These are phyloP conservation scores for Urocolius indicus DNA, from an alignment of 2,113 vertebrate genomes.

Conservation along the genomic window DNA sequence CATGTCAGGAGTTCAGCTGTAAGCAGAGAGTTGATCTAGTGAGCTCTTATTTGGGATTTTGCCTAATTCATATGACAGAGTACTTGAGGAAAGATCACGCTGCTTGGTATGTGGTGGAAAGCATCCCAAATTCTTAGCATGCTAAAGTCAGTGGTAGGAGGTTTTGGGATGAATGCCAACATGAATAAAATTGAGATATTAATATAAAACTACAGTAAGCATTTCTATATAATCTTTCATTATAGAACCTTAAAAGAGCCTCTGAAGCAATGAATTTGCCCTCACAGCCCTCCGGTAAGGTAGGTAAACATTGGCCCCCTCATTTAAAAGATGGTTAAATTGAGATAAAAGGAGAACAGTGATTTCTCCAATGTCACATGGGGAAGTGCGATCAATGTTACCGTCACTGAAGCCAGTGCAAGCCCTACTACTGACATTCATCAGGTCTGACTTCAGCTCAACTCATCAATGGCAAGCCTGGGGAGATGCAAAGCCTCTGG, in stretches of 20 bases:
- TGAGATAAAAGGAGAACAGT: not conserved
- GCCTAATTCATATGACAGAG: not conserved
- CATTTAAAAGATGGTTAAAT: not conserved
- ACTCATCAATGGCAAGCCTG: not conserved
- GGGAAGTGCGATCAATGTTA: not conserved
- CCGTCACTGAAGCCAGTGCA: fast-evolving
- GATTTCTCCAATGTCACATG: not conserved
- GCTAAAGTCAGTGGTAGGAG: not conserved
- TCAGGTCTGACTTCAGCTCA: not conserved
- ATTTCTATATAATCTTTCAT: not conserved
- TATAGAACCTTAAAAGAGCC: not conserved
- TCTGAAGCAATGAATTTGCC: not conserved
- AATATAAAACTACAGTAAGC: not conserved
- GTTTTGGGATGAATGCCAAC: not conserved
- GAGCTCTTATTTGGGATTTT: not conserved
- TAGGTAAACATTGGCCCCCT: not conserved
- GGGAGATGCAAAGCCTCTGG: not conserved
- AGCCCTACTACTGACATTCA: not conserved
- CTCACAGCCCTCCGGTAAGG: not conserved
- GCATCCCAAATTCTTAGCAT: not conserved
- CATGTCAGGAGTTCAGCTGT: not conserved
- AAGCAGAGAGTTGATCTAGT: not conserved
- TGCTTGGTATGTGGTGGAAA: not conserved
- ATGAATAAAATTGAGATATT: not conserved
- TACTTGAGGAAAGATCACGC: not conserved